Evolutionary conservation across 1,140 invertebrate genomes (phyloP).

Genomic region (Zaprionus tsacasi): DNA sequence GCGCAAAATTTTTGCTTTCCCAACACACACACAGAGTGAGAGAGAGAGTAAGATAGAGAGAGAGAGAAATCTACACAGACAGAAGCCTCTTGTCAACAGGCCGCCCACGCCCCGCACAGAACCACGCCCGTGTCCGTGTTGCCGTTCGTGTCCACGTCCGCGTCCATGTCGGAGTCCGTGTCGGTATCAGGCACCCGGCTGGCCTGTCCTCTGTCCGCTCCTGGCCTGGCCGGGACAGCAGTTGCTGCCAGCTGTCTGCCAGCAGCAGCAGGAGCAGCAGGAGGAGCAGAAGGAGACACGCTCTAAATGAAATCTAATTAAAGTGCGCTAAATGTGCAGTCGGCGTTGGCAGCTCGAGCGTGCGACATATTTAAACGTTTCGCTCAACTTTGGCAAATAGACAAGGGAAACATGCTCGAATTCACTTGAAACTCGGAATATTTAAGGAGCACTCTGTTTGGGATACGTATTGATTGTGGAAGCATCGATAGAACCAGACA

Average conservation of each 20-base stretch:
- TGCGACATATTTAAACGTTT: conserved; percentile 32
- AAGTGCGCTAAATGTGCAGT: conserved; percentile 67
- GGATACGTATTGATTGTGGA: background rate
- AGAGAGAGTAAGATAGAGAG: background rate
- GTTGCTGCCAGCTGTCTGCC: conserved; percentile 9
- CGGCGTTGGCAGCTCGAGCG: conserved; percentile 54
- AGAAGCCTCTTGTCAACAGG: conserved; percentile 58
- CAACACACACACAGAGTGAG: conserved; percentile 26
- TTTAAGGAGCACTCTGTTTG: background rate
- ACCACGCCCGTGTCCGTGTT: conserved; percentile 9
- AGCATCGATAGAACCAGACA: background rate
- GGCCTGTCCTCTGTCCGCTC: background rate
- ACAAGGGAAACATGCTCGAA: background rate
- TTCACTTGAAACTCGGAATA: background rate
- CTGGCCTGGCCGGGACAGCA: conserved; percentile 4
- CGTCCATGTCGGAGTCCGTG: conserved; percentile 16
- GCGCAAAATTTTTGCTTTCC: conserved; percentile 57
- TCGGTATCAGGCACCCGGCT: conserved; percentile 9
- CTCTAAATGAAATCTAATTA: conserved; percentile 77
- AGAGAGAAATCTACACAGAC: conserved; percentile 17
- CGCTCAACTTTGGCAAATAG: background rate
- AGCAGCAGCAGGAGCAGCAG: conserved; percentile 2
- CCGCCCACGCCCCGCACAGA: conserved; percentile 14
- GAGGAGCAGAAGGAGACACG: conserved; percentile 11
- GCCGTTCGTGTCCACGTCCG: conserved; percentile 13